Evolutionary conservation across 2,888 invertebrate genomes (phyloP).

Genomic region (Leptopterna dolabrata): DNA sequence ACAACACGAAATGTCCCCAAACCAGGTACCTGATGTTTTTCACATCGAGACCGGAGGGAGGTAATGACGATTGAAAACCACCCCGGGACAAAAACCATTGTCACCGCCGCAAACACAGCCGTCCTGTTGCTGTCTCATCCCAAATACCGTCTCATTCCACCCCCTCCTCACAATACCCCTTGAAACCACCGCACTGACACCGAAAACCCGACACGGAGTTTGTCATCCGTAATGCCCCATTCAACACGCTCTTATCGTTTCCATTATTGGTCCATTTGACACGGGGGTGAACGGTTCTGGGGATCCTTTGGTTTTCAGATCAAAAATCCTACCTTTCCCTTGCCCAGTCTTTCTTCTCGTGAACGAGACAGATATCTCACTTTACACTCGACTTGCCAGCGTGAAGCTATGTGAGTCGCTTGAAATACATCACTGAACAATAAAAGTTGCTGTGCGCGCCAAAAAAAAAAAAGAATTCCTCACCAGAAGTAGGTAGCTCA

Average conservation of each 20-base stretch:
- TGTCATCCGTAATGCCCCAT: constrained; percentile 54
- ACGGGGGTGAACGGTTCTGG: constrained; percentile 9
- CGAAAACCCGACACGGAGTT: constrained; percentile 51
- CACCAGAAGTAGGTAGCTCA: no score
- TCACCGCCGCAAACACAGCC: constrained; percentile 48
- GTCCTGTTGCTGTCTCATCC: constrained; percentile 30
- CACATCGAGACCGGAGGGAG: constrained; percentile 9
- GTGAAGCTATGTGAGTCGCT: not conserved
- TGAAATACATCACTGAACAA: not conserved
- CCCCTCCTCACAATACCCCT: not conserved
- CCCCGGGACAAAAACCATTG: constrained; percentile 23
- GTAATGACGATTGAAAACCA: constrained; percentile 46
- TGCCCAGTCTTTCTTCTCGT: constrained; percentile 15
- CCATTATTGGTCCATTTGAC: constrained; percentile 53
- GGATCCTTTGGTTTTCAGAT: constrained; percentile 40
- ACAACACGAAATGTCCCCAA: constrained; percentile 32
- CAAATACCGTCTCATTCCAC: constrained; percentile 24
- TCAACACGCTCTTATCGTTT: constrained; percentile 55
- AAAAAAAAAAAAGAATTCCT: no score
- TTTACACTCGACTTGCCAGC: constrained; percentile 44
- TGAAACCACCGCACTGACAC: not conserved
- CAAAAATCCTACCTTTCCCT: constrained; percentile 34
- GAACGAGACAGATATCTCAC: constrained; percentile 48
- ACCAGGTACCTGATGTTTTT: constrained; percentile 8
- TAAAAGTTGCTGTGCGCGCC: not conserved